These are phyloP conservation scores for Baronia brevicornis DNA, from an alignment of 2,888 invertebrate species.

Conservation along the genomic window DNA sequence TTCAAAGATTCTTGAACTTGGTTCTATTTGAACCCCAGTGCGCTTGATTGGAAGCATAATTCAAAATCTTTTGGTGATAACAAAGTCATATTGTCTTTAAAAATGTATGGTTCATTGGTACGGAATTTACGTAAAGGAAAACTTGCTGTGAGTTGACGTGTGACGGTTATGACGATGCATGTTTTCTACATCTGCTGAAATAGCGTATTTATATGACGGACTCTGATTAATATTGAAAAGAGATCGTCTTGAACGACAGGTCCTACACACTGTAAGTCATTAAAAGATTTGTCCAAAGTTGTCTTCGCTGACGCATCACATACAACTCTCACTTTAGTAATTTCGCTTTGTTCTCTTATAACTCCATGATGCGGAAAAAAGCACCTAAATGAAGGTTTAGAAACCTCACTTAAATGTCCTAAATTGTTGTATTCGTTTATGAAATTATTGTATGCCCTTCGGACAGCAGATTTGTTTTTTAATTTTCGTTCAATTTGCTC, in stretches of 20 bases:
- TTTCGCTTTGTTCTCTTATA: slow-evolving; percentile 14
- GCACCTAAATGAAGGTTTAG: slow-evolving; percentile 7
- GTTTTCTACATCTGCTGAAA: slow-evolving; percentile 19
- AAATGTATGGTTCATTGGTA: slow-evolving; percentile 15
- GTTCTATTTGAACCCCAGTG: slow-evolving; percentile 16
- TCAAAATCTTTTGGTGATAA: slow-evolving; percentile 16
- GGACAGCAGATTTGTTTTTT: slow-evolving; percentile 8
- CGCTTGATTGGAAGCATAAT: slow-evolving; percentile 16
- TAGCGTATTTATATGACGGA: slow-evolving; percentile 19
- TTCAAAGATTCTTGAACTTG: slow-evolving; percentile 15
- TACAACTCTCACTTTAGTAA: slow-evolving; percentile 19
- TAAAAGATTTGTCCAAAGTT: slow-evolving; percentile 18
- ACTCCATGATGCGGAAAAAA: slow-evolving; percentile 23
- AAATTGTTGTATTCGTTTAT: slow-evolving; percentile 17
- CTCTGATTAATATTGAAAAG: slow-evolving; percentile 18
- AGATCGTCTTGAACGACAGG: slow-evolving; percentile 20
- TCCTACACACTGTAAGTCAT: slow-evolving; percentile 18
- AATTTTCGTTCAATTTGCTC: slow-evolving; percentile 14
- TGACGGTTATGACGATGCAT: slow-evolving; percentile 14
- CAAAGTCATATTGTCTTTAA: slow-evolving; percentile 1
- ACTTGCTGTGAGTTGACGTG: slow-evolving; percentile 17
- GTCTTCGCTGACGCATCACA: slow-evolving; percentile 19
- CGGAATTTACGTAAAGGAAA: slow-evolving; percentile 23
- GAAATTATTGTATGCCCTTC: slow-evolving; percentile 13
- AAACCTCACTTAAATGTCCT: slow-evolving; percentile 15